These are phyloP conservation scores for Hippopotamyrus pictus DNA, from an alignment of 2,797 vertebrate genomes.

Conservation along the genomic window DNA sequence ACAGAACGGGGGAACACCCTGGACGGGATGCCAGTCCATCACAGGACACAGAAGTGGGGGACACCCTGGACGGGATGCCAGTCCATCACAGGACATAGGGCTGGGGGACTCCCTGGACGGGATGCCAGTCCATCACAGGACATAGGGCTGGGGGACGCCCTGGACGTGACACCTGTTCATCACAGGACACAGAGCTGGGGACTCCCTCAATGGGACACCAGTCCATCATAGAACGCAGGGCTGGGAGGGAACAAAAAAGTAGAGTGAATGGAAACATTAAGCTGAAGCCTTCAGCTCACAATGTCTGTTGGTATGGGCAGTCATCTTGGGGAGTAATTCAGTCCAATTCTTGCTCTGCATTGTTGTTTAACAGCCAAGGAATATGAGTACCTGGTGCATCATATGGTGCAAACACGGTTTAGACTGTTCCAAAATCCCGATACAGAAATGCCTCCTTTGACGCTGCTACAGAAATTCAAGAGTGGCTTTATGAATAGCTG, in stretches of 20 bases:
- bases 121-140: background rate
- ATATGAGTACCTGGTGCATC: background rate
- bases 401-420: background rate
- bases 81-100: too few species aligned
- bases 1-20: background rate
- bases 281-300: background rate
- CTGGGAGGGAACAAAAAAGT: background rate
- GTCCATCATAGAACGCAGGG: background rate
- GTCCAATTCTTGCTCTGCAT: background rate
- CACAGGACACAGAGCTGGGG: background rate
- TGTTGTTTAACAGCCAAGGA: background rate
- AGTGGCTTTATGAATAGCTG: background rate
- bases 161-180: background rate
- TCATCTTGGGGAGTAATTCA: background rate
- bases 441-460: background rate
- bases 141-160: background rate
- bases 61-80: too few species aligned
- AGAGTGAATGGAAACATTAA: background rate
- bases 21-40: background rate
- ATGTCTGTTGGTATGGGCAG: background rate
- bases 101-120: too few species aligned
- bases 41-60: background rate
- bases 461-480: background rate
- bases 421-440: background rate
- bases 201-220: background rate